A percentile compares a stretch with the other conserved stretches of the same genome.
Evolutionary conservation across 1,140 invertebrate genomes (phyloP).

Genomic region (Listronotus oregonensis): DNA sequence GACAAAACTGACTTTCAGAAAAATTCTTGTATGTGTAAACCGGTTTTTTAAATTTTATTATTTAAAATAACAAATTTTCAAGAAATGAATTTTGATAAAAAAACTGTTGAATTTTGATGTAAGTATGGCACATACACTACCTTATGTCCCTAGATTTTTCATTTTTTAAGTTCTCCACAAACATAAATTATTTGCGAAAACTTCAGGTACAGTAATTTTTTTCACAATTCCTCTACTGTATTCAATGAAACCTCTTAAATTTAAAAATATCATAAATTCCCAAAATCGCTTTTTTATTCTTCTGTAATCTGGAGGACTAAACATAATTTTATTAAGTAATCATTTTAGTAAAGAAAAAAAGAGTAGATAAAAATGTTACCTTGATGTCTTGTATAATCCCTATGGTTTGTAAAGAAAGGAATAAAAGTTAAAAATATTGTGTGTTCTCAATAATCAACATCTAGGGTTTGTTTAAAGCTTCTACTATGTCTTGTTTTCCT

Average conservation of each 20-base stretch:
- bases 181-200: slow-evolving; percentile 65
- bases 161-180: slow-evolving; percentile 61
- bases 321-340: slow-evolving; percentile 14
- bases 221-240: slow-evolving; percentile 60
- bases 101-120: too few species aligned
- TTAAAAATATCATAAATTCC: slow-evolving; percentile 59
- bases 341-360: too few species aligned
- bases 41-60: too few species aligned
- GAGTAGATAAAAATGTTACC: slow-evolving; percentile 23
- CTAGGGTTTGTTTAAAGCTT: slow-evolving; percentile 40
- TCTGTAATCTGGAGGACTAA: slow-evolving; percentile 53
- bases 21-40: too few species aligned
- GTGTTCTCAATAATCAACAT: slow-evolving; percentile 34
- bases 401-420: slow-evolving; percentile 53
- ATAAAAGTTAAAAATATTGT: slow-evolving; percentile 48
- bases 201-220: slow-evolving; percentile 59
- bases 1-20: too few species aligned
- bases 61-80: too few species aligned
- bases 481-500: slow-evolving; percentile 38
- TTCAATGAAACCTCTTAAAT: slow-evolving; percentile 57
- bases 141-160: slow-evolving; percentile 63
- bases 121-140: slow-evolving; percentile 49
- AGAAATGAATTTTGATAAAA: too few species aligned
- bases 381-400: slow-evolving; percentile 34
- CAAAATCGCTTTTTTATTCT: slow-evolving; percentile 64